Conservation (phyloP, 2,113 vertebrate genomes). For the Erythrocercus mccallii region DNA sequence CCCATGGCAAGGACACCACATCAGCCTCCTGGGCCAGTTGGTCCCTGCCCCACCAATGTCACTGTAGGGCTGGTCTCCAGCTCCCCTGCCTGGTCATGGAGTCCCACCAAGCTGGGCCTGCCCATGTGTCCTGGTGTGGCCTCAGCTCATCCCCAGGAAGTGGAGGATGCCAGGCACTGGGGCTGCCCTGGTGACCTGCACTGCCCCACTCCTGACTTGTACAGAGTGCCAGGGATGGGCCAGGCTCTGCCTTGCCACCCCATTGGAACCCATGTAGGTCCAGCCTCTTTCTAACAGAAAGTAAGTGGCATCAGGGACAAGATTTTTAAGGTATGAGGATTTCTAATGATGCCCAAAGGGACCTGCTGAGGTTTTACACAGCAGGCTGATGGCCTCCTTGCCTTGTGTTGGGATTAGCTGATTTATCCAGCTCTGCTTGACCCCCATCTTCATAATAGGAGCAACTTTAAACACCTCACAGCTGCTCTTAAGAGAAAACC, state of each 20-base stretch:
- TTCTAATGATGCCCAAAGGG: neutral
- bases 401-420: neutral
- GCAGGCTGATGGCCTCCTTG: neutral
- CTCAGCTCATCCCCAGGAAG: neutral
- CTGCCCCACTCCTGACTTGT: neutral
- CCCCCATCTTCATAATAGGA: neutral
- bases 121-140: neutral
- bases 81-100: neutral
- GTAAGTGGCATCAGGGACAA: neutral
- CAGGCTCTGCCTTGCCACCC: neutral
- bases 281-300: neutral
- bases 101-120: too few relatives aligned
- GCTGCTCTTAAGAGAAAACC: neutral
- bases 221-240: neutral
- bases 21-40: fast-evolving
- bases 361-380: neutral
- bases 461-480: neutral
- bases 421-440: neutral
- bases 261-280: neutral
- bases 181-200: neutral
- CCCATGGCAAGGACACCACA: neutral
- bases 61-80: neutral
- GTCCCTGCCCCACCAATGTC: fast-evolving
- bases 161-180: fast-evolving
- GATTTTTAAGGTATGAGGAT: neutral